phyloP scores from a whole-genome alignment of 2,113 vertebrate species.

The Tringa solitaria region DNA sequence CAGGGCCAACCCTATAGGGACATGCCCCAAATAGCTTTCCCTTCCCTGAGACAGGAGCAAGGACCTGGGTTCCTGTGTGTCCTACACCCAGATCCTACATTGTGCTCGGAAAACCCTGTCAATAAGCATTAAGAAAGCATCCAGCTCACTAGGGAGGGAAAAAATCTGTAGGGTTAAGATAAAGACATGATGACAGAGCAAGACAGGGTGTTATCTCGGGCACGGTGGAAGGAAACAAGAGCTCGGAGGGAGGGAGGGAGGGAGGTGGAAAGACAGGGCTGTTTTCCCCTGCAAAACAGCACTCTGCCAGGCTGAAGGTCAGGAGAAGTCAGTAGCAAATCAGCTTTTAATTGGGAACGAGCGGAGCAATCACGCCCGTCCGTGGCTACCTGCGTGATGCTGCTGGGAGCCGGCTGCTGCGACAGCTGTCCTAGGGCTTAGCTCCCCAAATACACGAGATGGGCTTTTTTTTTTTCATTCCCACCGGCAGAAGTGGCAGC shows the following conservation, averaged over 20 bases:
- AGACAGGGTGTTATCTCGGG: conserved; percentile 6
- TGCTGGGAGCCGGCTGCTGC: not conserved
- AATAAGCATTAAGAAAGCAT: conserved; percentile 40
- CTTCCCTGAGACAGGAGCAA: not conserved
- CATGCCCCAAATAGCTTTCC: not conserved
- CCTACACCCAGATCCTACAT: rapidly evolving
- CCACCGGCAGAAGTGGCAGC: not conserved
- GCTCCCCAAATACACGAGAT: rapidly evolving
- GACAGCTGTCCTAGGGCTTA: not conserved
- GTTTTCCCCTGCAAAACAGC: not conserved
- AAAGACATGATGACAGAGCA: conserved; percentile 59
- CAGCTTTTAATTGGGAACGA: conserved; percentile 15
- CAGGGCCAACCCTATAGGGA: not conserved
- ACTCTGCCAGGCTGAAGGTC: conserved; percentile 35
- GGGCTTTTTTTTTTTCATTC: not conserved
- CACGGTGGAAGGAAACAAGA: not conserved
- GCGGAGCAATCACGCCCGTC: not conserved
- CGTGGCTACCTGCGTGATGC: not conserved
- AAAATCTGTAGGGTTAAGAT: conserved; percentile 42
- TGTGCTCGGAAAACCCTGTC: not conserved
- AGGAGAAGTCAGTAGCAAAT: not conserved
- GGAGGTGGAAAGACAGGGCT: not conserved
- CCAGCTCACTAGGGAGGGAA: not conserved
- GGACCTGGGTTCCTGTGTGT: rapidly evolving
- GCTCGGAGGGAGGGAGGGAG: not conserved